A percentile compares a stretch with the other conserved stretches of the same genome.
phyloP scores from a whole-genome alignment of 2,888 invertebrate genomes.

The Stenichneumon culpator region DNA sequence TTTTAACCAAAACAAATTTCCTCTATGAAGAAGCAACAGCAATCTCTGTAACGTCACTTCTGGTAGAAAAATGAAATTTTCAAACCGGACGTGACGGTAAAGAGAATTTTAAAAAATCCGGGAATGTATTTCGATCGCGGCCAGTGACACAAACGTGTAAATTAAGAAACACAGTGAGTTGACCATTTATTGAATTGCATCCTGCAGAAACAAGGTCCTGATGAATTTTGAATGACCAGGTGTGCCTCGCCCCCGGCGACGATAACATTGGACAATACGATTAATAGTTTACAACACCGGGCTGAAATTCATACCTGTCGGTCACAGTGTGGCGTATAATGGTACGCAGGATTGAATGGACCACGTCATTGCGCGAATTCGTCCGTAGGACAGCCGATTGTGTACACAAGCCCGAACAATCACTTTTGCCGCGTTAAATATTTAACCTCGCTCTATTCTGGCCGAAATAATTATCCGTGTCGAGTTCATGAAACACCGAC shows the following conservation, averaged over 20 bases:
- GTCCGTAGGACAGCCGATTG: not conserved
- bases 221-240: not conserved
- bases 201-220: not conserved
- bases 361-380: slow-evolving; percentile 3
- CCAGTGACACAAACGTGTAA: not conserved
- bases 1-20: no score
- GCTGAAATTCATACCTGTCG: not conserved
- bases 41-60: no score
- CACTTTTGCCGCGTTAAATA: slow-evolving; percentile 16
- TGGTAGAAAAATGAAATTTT: not conserved
- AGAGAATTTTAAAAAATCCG: no score
- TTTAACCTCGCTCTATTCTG: slow-evolving; percentile 30
- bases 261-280: not conserved
- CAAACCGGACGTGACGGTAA: not conserved
- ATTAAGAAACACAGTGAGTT: not conserved
- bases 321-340: not conserved
- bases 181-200: not conserved
- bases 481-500: not conserved
- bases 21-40: no score
- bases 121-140: not conserved
- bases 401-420: slow-evolving; percentile 20
- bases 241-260: no score
- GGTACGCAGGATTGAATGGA: not conserved
- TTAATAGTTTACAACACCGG: not conserved
- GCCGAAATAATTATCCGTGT: slow-evolving; percentile 25